Base-by-base conservation (phyloP, 2,113 vertebrate species). In the Psittacus erithacus region DNA sequence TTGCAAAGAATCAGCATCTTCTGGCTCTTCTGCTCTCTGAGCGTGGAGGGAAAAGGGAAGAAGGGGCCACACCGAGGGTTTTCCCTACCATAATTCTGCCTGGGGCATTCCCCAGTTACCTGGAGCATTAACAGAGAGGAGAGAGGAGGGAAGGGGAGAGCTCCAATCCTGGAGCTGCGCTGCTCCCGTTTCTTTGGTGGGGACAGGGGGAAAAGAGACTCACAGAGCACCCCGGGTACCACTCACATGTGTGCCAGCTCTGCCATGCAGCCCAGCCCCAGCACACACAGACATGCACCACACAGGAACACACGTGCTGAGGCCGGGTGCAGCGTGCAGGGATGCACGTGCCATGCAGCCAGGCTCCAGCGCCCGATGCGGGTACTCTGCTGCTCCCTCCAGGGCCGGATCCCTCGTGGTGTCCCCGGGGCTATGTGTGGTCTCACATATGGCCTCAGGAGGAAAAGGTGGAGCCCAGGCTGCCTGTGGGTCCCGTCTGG, bases 101-200 rank as follows among this genome's bases (percentile, higher is more conserved):
- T 28, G 52, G 43, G 70, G 31, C n/a, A n/a, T 46, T 50, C 41
- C 41, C 38, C 39, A 24, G 43, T 44, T 59, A 44, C 43, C 41
- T 15, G 41, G n/a, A 77, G 44, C 41, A 23, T 23, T 35, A 17
- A 33, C 31, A 50, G 57, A 53, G 35, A 1, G 6, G 52, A 23
- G 33, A 55, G 38, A 22, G 44, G 53, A 68, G 31, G 17, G 60
- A 69, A 75, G 38, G 38, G 84, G 29, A 62, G 77, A 91, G 31
- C 39, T 69, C 24, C 78, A 14, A 2, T 77, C 33, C 73, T 2
- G 10, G 71, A 83, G 57, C 82, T 55, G 52, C 24, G 12, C 67
- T 0, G 1, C 52, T 79, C 18, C 55, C 57, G 43, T 33, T 1
- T 0, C 46, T 55, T 3, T 0, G 3, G 69, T 50, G 38, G 33